Conservation (phyloP, 2,888 invertebrate genomes). For the Hypomecis atomaria region DNA sequence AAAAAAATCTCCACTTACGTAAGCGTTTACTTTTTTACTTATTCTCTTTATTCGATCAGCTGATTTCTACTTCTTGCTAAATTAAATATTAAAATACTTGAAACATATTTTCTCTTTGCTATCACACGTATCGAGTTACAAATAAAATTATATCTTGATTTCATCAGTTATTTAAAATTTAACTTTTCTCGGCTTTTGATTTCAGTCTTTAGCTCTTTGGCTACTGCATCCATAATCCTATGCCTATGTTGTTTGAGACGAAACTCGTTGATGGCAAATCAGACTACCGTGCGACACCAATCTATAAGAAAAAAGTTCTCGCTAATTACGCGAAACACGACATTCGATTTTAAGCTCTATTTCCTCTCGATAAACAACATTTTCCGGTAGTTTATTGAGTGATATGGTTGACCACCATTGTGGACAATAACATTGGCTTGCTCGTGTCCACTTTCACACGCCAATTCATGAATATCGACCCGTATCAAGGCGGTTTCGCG, state of each 20-base stretch:
- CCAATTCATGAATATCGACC: conserved; percentile 28
- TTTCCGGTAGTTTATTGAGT: conserved; percentile 1
- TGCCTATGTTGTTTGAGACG: background rate
- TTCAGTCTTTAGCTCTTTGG: background rate
- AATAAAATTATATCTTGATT: no score
- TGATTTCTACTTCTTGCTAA: no score
- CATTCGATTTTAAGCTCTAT: conserved; percentile 25
- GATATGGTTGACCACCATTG: conserved; percentile 8
- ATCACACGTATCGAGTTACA: no score
- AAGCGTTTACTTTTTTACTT: no score
- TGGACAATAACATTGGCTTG: conserved; percentile 24
- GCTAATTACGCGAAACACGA: conserved; percentile 13
- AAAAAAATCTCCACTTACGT: no score
- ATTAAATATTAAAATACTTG: no score
- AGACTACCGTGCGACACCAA: conserved; percentile 19
- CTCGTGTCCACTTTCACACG: conserved; percentile 31
- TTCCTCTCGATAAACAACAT: conserved; percentile 1
- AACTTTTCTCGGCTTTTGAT: background rate
- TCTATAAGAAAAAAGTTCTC: conserved; percentile 22
- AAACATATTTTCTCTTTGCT: no score
- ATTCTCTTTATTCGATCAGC: no score
- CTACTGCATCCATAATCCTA: background rate
- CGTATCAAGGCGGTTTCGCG: conserved; percentile 14
- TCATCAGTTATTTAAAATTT: background rate
- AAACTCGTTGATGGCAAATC: conserved; percentile 2